Percentiles rank a stretch among this genome's conserved stretches.
Conservation (phyloP, 1,140 invertebrate species). For the Eriocheir sinensis region DNA sequence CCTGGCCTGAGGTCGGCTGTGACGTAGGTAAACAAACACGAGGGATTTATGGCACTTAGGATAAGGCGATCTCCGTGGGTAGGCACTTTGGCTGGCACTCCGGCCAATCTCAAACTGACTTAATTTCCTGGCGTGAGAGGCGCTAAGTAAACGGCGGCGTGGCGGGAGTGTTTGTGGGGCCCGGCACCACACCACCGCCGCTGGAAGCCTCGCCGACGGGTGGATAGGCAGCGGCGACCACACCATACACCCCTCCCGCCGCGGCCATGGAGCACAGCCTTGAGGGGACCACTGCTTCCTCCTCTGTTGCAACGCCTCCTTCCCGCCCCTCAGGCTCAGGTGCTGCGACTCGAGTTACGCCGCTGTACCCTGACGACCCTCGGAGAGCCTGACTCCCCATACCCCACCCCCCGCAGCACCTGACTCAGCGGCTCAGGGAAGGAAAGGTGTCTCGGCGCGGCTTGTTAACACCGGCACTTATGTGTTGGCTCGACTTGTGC, state of each 20-base stretch:
- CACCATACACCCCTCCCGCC: too few relatives aligned
- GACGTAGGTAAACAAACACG: constrained; percentile 75
- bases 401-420: neutral
- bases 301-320: neutral
- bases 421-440: neutral
- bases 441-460: neutral
- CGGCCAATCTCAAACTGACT: constrained; percentile 64
- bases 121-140: constrained; percentile 65
- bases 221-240: too few relatives aligned
- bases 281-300: neutral
- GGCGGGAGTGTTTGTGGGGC: constrained; percentile 5
- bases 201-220: neutral
- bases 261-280: neutral
- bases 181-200: neutral
- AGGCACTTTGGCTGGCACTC: constrained; percentile 61
- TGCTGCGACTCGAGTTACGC: neutral
- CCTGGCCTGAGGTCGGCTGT: constrained; percentile 53
- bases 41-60: constrained; percentile 74
- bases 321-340: neutral
- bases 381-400: too few relatives aligned
- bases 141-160: constrained; percentile 17
- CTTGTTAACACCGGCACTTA: too few relatives aligned
- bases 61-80: constrained; percentile 73
- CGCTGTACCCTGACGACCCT: constrained; percentile 1
- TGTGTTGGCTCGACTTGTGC: too few relatives aligned